phyloP scores from a whole-genome alignment of 2,888 invertebrate species.

The Conchocele bisecta region DNA sequence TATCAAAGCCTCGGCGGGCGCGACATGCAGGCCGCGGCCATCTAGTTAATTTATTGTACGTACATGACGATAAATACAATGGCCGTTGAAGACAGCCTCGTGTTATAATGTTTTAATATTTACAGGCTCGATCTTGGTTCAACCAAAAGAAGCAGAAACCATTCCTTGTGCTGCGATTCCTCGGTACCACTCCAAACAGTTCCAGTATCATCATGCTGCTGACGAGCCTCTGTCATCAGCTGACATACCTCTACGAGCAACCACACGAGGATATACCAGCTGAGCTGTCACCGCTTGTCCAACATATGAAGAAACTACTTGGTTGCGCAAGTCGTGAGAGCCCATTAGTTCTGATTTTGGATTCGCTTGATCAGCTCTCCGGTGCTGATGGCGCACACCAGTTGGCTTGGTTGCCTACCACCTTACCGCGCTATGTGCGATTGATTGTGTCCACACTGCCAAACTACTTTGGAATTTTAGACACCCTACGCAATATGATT shows the following conservation, averaged over 20 bases:
- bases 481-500: constrained; percentile 73
- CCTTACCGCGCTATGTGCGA: constrained; percentile 94
- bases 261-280: constrained; percentile 93
- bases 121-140: constrained; percentile 65
- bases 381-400: constrained; percentile 97
- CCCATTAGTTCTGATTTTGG: constrained; percentile 94
- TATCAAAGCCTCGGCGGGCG: too few species aligned
- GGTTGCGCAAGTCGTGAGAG: constrained; percentile 84
- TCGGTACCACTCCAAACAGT: constrained; percentile 98
- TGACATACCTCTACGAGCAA: constrained; percentile 85
- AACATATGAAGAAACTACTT: constrained; percentile 96
- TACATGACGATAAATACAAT: too few species aligned
- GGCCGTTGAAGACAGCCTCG: too few species aligned
- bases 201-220: constrained; percentile 96
- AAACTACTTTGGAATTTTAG: constrained; percentile 74
- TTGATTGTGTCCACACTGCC: constrained; percentile 89
- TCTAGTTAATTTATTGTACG: too few species aligned
- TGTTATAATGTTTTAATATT: constrained; percentile 18
- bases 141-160: constrained; percentile 83
- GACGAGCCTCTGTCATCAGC: constrained; percentile 97
- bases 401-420: constrained; percentile 97
- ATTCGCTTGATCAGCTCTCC: constrained; percentile 98
- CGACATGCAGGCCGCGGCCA: too few species aligned
- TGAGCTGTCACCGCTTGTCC: constrained; percentile 96
- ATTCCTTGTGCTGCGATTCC: constrained; percentile 93